Percentiles rank a stretch among this genome's conserved stretches.
phyloP scores from a whole-genome alignment of 2,113 vertebrate species.

The Mustelus asterias region DNA sequence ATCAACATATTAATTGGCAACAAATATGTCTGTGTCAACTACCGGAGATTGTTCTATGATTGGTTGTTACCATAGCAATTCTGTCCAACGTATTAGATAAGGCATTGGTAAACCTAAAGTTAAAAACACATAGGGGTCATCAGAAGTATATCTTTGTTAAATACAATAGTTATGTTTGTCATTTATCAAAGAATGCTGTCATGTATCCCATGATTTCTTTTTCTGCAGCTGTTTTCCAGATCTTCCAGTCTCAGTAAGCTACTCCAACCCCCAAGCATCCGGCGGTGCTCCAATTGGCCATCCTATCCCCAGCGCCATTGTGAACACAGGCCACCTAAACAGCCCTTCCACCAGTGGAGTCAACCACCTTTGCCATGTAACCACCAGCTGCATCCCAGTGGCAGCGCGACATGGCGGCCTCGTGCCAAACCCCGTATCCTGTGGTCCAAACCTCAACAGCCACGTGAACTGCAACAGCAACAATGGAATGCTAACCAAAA shows the following conservation, averaged over 20 bases:
- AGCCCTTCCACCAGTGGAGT: slow-evolving; percentile 48
- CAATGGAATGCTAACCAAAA: slow-evolving; percentile 72
- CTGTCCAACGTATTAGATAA: neutral
- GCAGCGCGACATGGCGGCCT: slow-evolving; percentile 54
- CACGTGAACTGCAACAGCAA: slow-evolving; percentile 67
- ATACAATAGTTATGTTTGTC: neutral
- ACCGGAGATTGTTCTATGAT: neutral
- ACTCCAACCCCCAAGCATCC: slow-evolving; percentile 56
- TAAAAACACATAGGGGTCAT: neutral
- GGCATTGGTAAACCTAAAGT: neutral
- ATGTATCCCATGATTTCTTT: neutral
- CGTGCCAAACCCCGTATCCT: slow-evolving; percentile 52
- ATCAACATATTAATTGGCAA: neutral
- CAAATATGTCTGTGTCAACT: neutral
- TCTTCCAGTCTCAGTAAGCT: slow-evolving; percentile 71
- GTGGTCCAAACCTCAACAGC: slow-evolving; percentile 44
- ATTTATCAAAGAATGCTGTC: neutral
- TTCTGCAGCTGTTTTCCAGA: slow-evolving; percentile 87
- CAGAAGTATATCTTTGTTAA: neutral
- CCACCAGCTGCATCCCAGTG: slow-evolving; percentile 47
- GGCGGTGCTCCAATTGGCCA: slow-evolving; percentile 45
- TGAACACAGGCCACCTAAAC: slow-evolving; percentile 43
- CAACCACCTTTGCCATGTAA: slow-evolving; percentile 54
- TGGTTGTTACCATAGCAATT: neutral
- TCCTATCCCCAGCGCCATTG: slow-evolving; percentile 43